Evolutionary conservation across 2,888 invertebrate genomes (phyloP).

Genomic region (Melikaiella ostensackeni): DNA sequence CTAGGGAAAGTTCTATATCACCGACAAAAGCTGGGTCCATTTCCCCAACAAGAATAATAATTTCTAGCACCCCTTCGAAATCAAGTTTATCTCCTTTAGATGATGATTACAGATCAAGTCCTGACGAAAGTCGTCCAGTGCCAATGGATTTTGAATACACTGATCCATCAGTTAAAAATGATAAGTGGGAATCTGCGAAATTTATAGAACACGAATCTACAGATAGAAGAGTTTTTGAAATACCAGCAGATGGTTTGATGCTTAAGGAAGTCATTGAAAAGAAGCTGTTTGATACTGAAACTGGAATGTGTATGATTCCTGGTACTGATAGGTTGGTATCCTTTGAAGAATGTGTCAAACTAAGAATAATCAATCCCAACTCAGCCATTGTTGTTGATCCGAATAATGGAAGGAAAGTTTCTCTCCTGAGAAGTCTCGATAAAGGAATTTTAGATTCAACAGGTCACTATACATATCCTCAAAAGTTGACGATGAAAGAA

Average conservation of each 20-base stretch:
- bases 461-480: conserved; percentile 84
- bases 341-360: conserved; percentile 91
- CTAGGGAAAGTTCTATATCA: conserved; percentile 41
- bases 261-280: conserved; percentile 90
- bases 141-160: conserved; percentile 44
- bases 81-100: conserved; percentile 47
- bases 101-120: conserved; percentile 47
- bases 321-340: conserved; percentile 91
- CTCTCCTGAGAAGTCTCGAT: conserved; percentile 86
- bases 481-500: conserved; percentile 84
- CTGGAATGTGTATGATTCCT: conserved; percentile 91
- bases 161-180: conserved; percentile 44
- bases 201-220: conserved; percentile 52
- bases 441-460: conserved; percentile 87
- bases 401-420: conserved; percentile 83
- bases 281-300: conserved; percentile 88
- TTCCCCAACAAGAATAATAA: conserved; percentile 44
- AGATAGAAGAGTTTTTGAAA: conserved; percentile 85
- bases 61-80: conserved; percentile 44
- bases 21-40: conserved; percentile 38
- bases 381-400: conserved; percentile 91
- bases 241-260: conserved; percentile 91
- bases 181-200: conserved; percentile 54
- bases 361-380: conserved; percentile 90
- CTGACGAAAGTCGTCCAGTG: conserved; percentile 36